phyloP scores from a whole-genome alignment of 1,140 invertebrate species.

The Ruditapes philippinarum region DNA sequence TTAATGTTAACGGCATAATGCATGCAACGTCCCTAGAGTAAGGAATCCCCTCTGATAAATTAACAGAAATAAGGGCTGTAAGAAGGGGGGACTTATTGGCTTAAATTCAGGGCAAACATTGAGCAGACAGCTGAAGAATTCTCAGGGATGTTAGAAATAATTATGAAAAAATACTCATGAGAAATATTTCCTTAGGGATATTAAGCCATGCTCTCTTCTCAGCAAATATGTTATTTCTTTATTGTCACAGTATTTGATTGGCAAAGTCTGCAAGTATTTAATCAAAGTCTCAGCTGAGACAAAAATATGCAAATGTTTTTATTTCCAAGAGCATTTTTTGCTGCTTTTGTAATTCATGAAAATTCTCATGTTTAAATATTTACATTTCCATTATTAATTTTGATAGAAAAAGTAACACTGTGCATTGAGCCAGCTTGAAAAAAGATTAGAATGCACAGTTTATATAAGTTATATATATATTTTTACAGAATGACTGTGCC shows the following conservation, averaged over 20 bases:
- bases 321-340: too few species aligned
- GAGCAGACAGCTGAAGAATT: slow-evolving; percentile 28
- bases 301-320: not conserved
- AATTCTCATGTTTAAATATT: too few species aligned
- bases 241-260: not conserved
- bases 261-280: not conserved
- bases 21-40: slow-evolving; percentile 45
- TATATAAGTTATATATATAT: too few species aligned
- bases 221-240: not conserved
- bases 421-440: too few species aligned
- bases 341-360: too few species aligned
- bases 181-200: slow-evolving; percentile 32
- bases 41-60: slow-evolving; percentile 12
- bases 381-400: too few species aligned
- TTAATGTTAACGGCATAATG: slow-evolving; percentile 65
- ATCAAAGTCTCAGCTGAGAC: not conserved
- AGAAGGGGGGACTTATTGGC: slow-evolving; percentile 15
- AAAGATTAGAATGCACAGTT: too few species aligned
- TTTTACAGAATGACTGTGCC: too few species aligned
- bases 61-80: slow-evolving; percentile 40
- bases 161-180: slow-evolving; percentile 11
- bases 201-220: slow-evolving; percentile 7
- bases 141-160: not conserved
- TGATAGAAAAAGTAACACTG: too few species aligned
- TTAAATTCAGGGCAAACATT: slow-evolving; percentile 7